Conservation (phyloP, 2,797 vertebrate species). For the Meriones psammophilus region DNA sequence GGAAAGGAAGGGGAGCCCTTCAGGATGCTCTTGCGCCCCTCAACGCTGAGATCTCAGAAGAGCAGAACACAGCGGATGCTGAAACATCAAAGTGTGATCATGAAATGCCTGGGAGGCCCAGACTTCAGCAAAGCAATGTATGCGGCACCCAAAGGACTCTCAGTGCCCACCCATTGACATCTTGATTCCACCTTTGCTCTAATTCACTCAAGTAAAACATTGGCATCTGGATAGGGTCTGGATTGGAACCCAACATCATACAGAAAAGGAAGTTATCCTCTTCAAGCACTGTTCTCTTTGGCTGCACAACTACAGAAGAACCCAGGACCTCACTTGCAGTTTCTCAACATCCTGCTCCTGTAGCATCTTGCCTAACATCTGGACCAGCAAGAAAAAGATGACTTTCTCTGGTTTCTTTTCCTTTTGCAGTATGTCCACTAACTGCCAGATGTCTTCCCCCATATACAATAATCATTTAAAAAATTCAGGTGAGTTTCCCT, state of each 20-base stretch:
- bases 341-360: background rate
- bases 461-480: background rate
- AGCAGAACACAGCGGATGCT: conserved; percentile 70
- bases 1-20: background rate
- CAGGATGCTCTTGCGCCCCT: background rate
- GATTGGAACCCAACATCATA: background rate
- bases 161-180: background rate
- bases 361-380: background rate
- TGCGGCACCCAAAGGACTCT: background rate
- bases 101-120: background rate
- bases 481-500: background rate
- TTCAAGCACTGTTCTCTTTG: background rate
- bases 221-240: background rate
- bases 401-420: background rate
- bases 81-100: conserved; percentile 30
- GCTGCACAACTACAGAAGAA: background rate
- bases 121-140: background rate
- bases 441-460: background rate
- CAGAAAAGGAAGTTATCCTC: background rate
- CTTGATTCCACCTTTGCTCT: background rate
- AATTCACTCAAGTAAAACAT: background rate
- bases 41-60: conserved; percentile 41
- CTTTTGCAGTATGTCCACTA: background rate
- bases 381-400: background rate
- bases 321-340: background rate